These are phyloP conservation scores for Macropis europaea DNA, from an alignment of 2,888 invertebrate genomes.

Conservation along the genomic window DNA sequence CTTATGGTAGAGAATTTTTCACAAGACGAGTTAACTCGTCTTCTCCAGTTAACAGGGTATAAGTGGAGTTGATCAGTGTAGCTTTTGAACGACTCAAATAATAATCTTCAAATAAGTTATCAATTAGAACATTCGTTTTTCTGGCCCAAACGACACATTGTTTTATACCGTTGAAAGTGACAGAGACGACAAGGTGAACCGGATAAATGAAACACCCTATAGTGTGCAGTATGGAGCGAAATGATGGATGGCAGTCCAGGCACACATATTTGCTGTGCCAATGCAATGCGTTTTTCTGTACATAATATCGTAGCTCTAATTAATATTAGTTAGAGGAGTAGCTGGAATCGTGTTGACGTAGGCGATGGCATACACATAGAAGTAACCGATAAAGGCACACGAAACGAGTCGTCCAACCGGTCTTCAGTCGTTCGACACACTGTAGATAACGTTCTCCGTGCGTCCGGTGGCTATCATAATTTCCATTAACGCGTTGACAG, in stretches of 20 bases:
- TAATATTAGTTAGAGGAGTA: constrained; percentile 58
- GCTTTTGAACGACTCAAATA: too few species aligned
- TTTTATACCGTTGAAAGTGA: too few species aligned
- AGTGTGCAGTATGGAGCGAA: constrained; percentile 16
- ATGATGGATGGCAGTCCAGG: constrained; percentile 68
- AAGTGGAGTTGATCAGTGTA: too few species aligned
- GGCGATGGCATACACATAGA: constrained; percentile 41
- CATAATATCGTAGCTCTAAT: constrained; percentile 64
- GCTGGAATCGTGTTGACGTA: constrained; percentile 44
- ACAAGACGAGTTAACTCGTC: too few species aligned
- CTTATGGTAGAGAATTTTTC: too few species aligned
- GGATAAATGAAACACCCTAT: constrained; percentile 6
- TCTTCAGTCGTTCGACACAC: constrained; percentile 9
- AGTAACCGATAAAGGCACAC: constrained; percentile 47
- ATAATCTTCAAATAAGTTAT: too few species aligned
- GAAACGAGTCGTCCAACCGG: constrained; percentile 34
- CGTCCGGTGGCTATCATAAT: constrained; percentile 5
- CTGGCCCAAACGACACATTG: too few species aligned
- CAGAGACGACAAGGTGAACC: too few species aligned
- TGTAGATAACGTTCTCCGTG: constrained; percentile 32
- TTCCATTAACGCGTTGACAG: constrained; percentile 6
- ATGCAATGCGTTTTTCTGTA: constrained; percentile 75
- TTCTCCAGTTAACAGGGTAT: too few species aligned
- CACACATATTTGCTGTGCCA: constrained; percentile 72
- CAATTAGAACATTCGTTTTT: too few species aligned